Conservation (phyloP, 2,888 invertebrate species). For the Eurytoma adleriae region DNA sequence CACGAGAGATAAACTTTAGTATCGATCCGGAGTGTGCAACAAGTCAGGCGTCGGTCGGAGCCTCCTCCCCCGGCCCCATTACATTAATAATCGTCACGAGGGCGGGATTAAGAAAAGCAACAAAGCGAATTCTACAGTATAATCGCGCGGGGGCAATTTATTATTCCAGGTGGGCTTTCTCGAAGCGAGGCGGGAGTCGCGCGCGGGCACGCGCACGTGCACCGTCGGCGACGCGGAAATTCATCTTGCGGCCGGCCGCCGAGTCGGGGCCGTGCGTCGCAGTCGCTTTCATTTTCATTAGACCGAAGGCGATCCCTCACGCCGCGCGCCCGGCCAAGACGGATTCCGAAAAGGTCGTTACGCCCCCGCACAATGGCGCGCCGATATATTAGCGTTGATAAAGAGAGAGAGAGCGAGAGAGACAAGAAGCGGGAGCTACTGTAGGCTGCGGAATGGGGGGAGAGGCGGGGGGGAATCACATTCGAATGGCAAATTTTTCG, state of each 20-base stretch:
- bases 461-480: conserved; percentile 3
- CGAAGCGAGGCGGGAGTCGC: background rate
- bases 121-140: conserved; percentile 8
- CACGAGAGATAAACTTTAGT: no score
- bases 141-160: background rate
- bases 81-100: no score
- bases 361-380: background rate
- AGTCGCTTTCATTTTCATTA: conserved; percentile 37
- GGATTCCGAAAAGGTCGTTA: conserved; percentile 27
- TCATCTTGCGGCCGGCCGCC: conserved; percentile 35
- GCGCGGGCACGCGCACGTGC: background rate
- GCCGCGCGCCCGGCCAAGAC: background rate
- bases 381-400: conserved; percentile 53
- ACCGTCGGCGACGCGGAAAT: conserved; percentile 5
- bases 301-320: conserved; percentile 17
- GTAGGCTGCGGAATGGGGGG: background rate
- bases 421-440: background rate
- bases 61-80: background rate
- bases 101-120: background rate
- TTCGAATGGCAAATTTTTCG: conserved; percentile 50
- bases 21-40: background rate
- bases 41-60: background rate
- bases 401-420: conserved; percentile 4
- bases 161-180: conserved; percentile 15
- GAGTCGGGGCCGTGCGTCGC: conserved; percentile 4